Evolutionary conservation across 2,113 vertebrate genomes (phyloP).

Genomic region (Scortum barcoo): DNA sequence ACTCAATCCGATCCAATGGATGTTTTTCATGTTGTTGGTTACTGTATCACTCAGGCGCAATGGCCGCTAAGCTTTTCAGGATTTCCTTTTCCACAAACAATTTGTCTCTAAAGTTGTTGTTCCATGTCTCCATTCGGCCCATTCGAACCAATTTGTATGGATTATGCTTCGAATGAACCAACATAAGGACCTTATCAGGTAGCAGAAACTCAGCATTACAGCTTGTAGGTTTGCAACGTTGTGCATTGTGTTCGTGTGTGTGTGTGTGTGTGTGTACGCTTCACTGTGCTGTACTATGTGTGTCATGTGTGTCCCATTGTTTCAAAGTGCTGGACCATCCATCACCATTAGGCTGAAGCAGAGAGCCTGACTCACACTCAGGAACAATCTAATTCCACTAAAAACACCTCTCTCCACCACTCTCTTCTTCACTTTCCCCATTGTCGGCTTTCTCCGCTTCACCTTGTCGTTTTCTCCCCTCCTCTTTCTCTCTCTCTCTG

Average conservation of each 20-base stretch:
- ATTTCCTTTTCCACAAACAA: background rate
- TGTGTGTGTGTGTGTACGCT: constrained; percentile 2
- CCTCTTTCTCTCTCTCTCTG: constrained; percentile 48
- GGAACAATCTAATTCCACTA: constrained; percentile 81
- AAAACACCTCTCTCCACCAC: constrained; percentile 72
- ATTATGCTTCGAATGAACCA: background rate
- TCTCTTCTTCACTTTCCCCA: constrained; percentile 65
- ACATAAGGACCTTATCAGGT: constrained; percentile 1
- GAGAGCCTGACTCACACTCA: constrained; percentile 73
- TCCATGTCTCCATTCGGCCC: background rate
- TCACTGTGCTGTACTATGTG: constrained; percentile 46
- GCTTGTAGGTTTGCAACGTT: constrained; percentile 1
- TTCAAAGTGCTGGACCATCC: constrained; percentile 76
- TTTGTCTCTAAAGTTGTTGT: constrained; percentile 1
- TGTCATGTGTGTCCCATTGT: constrained; percentile 75
- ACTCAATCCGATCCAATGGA: background rate
- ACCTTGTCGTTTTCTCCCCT: constrained; percentile 59
- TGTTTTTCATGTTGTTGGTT: constrained; percentile 16
- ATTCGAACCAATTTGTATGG: background rate
- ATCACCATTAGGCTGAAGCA: constrained; percentile 79
- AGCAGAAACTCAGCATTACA: background rate
- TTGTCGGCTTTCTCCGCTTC: constrained; percentile 51
- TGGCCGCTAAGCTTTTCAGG: background rate
- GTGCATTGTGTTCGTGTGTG: constrained; percentile 14
- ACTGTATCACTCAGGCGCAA: background rate